Evolutionary conservation across 1,140 invertebrate genomes (phyloP).

Genomic region (Trypoxylus dichotomus): DNA sequence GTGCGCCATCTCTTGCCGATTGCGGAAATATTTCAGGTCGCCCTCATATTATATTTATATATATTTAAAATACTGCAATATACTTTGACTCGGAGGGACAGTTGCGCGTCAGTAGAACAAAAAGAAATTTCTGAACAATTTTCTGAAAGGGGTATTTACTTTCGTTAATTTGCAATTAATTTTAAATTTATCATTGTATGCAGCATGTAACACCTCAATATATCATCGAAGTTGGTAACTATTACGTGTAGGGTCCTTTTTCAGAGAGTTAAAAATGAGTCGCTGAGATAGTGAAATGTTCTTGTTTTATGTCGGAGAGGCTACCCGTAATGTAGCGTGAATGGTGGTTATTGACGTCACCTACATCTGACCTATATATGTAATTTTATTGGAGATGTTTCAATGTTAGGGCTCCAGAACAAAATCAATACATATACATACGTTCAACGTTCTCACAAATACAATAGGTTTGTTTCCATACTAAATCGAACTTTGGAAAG

Average conservation of each 20-base stretch:
- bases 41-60: no score
- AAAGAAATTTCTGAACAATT: no score
- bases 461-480: background rate
- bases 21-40: no score
- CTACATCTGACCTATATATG: constrained; percentile 10
- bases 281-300: constrained; percentile 1
- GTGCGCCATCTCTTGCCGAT: no score
- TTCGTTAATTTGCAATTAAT: no score
- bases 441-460: background rate
- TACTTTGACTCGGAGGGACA: no score
- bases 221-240: background rate
- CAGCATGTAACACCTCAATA: no score
- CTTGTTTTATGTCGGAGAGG: background rate
- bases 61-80: no score
- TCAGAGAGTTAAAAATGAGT: background rate
- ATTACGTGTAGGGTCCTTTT: background rate
- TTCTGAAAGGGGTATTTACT: no score
- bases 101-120: no score
- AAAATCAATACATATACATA: constrained; percentile 4
- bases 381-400: constrained; percentile 14
- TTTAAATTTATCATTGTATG: no score
- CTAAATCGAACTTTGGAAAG: background rate
- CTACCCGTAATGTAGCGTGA: background rate
- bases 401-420: background rate
- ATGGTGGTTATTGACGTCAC: constrained; percentile 16